Base-by-base conservation (phyloP, 2,888 invertebrate species). In the Tiphia femorata region DNA sequence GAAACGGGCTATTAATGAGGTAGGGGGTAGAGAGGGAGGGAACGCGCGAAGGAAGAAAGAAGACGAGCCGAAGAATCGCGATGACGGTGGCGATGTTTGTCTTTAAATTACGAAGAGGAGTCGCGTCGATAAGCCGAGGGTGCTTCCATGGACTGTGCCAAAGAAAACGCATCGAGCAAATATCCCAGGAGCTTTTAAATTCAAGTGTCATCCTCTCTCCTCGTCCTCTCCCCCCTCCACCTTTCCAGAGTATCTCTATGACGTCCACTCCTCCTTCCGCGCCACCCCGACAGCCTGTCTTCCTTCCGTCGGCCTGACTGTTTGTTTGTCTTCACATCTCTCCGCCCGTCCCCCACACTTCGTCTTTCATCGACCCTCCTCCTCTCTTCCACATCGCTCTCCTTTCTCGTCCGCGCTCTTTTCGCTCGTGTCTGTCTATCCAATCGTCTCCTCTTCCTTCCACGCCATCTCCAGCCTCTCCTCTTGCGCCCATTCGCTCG, bases 141-240 rank as follows among this genome's bases (percentile, higher is more conserved):
- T 30, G 38, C 17, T 19, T 35, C 25, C 25, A 21, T 23, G 44
- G 27, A 8, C 37, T 27, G 19, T 21, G 53, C 52, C 53, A 64
- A 57, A 52, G 57, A 64, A 64, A 64, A 67, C 61, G 57, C 62
- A 58, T 49, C 52, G 57, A 50, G 51, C 61, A 62, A 66, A 64
- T 61, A 69, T 57, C 62, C 62, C 50, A 33, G 43, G 57, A 63
- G 62, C 60, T 63, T 66, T 63, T 35, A 57, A 63, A 67, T 69
- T 69, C 58, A 62, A 64, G 62, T 64, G 56, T 64, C 64, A 64
- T 57, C 57, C 49, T 37, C 37, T 40, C 37, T 37, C 41, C 53
- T 54, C 58, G 61, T 40, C 14, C 38, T 2, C 37, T 7, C 37
- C 14, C 14, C 33, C n/a, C n/a, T 12, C 33, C 12, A n/a, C 33